Evolutionary conservation across 2,888 invertebrate genomes (phyloP).

Genomic region (Margaritifera margaritifera): DNA sequence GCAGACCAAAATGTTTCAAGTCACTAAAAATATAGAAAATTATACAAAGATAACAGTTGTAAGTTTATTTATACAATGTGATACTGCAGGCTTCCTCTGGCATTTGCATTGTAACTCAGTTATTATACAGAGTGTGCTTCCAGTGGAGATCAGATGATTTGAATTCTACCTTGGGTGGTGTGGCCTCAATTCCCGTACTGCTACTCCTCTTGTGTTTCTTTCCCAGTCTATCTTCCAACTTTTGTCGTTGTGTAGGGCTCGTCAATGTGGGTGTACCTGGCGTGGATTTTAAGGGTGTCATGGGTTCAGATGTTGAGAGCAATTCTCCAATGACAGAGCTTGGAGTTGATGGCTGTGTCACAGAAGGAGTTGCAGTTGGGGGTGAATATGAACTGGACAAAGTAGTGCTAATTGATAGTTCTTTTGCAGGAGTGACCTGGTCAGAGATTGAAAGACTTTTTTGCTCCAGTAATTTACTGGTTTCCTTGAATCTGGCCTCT

Average conservation of each 20-base stretch:
- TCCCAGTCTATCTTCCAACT: conserved; percentile 27
- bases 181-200: conserved; percentile 20
- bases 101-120: too few relatives aligned
- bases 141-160: too few relatives aligned
- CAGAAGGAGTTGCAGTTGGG: conserved; percentile 20
- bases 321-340: too few relatives aligned
- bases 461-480: neutral
- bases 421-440: conserved; percentile 30
- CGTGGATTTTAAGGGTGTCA: conserved; percentile 9
- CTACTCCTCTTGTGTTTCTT: conserved; percentile 41
- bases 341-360: conserved; percentile 9
- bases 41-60: too few relatives aligned
- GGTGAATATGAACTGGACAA: conserved; percentile 14
- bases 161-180: conserved; percentile 31
- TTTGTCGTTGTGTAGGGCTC: conserved; percentile 20
- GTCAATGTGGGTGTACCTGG: conserved; percentile 11
- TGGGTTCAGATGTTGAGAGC: neutral
- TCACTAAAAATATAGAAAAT: too few relatives aligned
- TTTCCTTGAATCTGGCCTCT: conserved; percentile 5
- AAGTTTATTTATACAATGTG: too few relatives aligned
- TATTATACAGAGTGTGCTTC: too few relatives aligned
- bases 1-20: too few relatives aligned
- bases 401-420: conserved; percentile 16
- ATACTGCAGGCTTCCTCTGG: too few relatives aligned
- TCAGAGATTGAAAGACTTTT: conserved; percentile 13